Base-by-base conservation (phyloP, 37 sponge, comb jelly and placozoan genomes). In the Lycopodina hypogea region DNA sequence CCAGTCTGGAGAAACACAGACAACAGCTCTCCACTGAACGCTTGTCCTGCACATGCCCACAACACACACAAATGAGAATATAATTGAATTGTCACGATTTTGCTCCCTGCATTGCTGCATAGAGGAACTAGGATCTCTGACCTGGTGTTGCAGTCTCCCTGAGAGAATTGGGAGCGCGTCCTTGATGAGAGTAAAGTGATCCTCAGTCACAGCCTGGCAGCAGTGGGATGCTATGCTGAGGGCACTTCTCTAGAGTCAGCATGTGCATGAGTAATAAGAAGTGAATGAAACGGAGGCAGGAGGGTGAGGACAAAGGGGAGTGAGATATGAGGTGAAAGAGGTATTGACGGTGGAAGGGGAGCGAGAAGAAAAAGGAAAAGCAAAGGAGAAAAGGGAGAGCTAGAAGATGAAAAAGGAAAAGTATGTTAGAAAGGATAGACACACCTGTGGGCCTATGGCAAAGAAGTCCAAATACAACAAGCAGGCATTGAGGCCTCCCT, bases 401-500 rank as follows among this genome's bases (percentile, higher is more conserved):
- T 33, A 71, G 19, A 72, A 69, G 37, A 34, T 38, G 42, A 23
- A 45, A 9, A 9, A 45, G 48, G 48, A 45, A 45, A 9, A 45
- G 48, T 4, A 9, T 12, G 48, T 12, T 9, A 45, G 9, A 9
- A 9, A 45, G 48, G 48, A 45, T 4, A 9, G 48, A 45, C 9
- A 12, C 33, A 94, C 95, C 77, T 98, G 96, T 41, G 99, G 78
- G 45, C 69, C 79, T 21, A 96, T 80, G 29, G 96, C 89, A 83
- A 98, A 96, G 89, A 98, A 98, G 68, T 98, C 99, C 74, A 96
- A 78, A 68, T 91, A 98, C 58, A 87, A 72, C 41, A 98, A 74
- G 64, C 89, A 87, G 56, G 94, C 87, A 53, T 73, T 80, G 38
- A 98, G 76, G 21, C 99, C 99, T 55, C 94, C 99, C 93, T 96